Base-by-base conservation (phyloP, 2,888 invertebrate species). In the Polydrusus cervinus region DNA sequence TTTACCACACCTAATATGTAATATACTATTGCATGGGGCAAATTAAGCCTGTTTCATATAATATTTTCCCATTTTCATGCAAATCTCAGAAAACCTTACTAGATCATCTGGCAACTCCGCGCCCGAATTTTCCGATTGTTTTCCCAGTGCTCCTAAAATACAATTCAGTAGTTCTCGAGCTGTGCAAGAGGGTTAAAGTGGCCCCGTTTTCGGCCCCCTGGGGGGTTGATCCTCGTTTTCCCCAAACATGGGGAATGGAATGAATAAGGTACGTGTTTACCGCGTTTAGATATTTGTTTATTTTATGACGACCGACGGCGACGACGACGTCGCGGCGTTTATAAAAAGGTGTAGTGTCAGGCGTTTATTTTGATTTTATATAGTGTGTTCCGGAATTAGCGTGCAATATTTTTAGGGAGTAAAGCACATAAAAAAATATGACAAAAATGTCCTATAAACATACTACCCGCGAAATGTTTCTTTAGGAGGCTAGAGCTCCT, bases 201-300 rank as follows among this genome's bases (percentile, higher is more conserved):
- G 61, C 68, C 62, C 57, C 61, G 11, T 25, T 55, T 55, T 55
- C 67, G 66, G 43, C 74, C 77, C 77, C 66, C 18, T 40, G n/a
- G 71, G 77, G 77, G 74, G 62, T 64, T 49, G 62, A 70, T 53
- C 34, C 47, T 61, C 70, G 74, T 60, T 60, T 38, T 49, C 71
- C 77, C 71, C 71, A 55, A 77, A 71, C 53, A 92, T 95, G 95
- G 95, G 95, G 89, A 95, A 95, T 93, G 95, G 95, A 88, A 95
- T 95, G 95, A 95, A 95, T 89, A 95, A 94, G 94, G 95, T 94
- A 88, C 90, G 25, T 53, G 25, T 53, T 53, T 25, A 7, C 14
- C 9, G 34, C 9, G 87, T 84, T 69, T 78, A 68, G 13, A 16
- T 47, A n/a, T 49, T 45, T 61, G 40, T 70, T 70, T 61, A 34